Evolutionary conservation across 2,888 invertebrate species (phyloP), one percentile per base, ranked within the genome.

Genomic region (Thera britannica): DNA sequence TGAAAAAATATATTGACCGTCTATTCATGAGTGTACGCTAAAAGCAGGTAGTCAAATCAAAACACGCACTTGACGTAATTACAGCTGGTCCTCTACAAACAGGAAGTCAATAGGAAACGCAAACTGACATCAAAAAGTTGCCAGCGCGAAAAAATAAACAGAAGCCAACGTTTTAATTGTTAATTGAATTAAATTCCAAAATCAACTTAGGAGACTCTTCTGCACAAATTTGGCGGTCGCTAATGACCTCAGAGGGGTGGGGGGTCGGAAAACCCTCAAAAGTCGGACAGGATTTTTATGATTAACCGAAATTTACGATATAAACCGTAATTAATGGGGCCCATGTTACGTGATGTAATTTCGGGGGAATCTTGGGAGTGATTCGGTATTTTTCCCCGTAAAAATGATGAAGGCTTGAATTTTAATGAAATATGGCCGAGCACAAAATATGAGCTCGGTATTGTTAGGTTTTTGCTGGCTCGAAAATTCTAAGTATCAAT

Each of bases 171-270:
- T 84, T 90, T 90, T 90, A 92, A 91, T 91, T 92, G 90, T 87
- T 85, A 90, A 92, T 92, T 90, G 87, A 91, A 91, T 92, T 91
- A 90, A 88, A 91, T 87, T 86, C 80, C 85, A 81, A 84, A 89
- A 90, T 90, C 87, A 88, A 89, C 84, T 89, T 87, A 83, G 83
- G 46, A 62, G 65, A 56, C 82, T 84, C 83, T 80, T 72, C 79
- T 79, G 79, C 79, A 79, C 80, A 78, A 80, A 80, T 84, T 80
- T 73, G 79, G 77, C 76, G 83, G 84, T 81, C 78, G 84, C 85
- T 90, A 89, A 90, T 88, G 89, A 88, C 81, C 80, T 80, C 77
- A 75, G 71, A 75, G 72, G 64, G 44, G 65, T 70, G 73, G 72
- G 75, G 67, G 61, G 63, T 48, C 8, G 58, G 56, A 55, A 61